Percentiles rank a stretch among this genome's conserved stretches.
These are phyloP conservation scores for Equus quagga DNA, from an alignment of 2,113 vertebrate genomes.

Conservation along the genomic window DNA sequence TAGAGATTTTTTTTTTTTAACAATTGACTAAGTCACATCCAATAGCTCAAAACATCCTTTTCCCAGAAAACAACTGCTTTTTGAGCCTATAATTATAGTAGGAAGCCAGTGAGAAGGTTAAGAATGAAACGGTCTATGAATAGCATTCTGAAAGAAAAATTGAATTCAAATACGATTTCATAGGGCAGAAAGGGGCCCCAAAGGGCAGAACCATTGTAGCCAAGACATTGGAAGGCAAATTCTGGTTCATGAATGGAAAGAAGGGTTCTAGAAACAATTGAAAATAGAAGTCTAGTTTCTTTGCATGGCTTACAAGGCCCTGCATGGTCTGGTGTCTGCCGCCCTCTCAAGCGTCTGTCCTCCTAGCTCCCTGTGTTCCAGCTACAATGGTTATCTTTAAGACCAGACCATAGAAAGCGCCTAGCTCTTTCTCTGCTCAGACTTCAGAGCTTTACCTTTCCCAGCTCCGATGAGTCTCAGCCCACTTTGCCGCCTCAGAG, in stretches of 20 bases:
- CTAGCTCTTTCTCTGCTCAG: not conserved
- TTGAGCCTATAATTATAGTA: not conserved
- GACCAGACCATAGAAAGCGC: not conserved
- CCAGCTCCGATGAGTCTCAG: not conserved
- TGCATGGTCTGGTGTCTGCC: not conserved
- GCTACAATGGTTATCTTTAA: not conserved
- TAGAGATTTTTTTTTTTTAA: not conserved
- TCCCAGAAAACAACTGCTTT: constrained; percentile 36
- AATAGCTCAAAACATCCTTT: constrained; percentile 23
- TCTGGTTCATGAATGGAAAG: not conserved
- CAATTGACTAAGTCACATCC: not conserved
- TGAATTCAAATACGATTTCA: not conserved
- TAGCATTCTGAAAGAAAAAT: not conserved
- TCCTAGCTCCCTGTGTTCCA: not conserved
- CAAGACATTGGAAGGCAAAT: not conserved
- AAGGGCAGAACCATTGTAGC: not conserved
- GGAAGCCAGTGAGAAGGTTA: not conserved
- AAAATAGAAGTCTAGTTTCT: not conserved
- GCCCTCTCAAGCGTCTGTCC: not conserved
- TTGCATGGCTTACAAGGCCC: not conserved
- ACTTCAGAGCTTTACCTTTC: not conserved
- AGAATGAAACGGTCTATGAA: not conserved
- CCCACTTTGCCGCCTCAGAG: not conserved
- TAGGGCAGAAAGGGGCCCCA: not conserved
- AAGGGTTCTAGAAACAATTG: not conserved